A percentile compares a stretch with the other conserved stretches of the same genome.
These are phyloP conservation scores for Caradrina kadenii DNA, from an alignment of 2,888 invertebrate species.

Conservation along the genomic window DNA sequence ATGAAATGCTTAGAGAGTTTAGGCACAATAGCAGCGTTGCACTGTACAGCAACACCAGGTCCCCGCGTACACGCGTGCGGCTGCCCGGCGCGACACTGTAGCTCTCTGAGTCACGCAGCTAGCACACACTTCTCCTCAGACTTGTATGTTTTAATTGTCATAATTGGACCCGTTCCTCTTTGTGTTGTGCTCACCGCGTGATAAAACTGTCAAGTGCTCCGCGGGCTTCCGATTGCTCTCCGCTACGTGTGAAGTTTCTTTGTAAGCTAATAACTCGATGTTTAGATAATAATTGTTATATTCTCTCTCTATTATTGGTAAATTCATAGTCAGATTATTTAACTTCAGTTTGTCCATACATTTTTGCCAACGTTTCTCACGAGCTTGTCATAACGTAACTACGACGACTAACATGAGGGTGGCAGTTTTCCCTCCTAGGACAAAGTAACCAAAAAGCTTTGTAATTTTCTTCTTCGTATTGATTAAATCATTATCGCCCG, in stretches of 20 bases:
- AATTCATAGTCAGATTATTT: too few relatives aligned
- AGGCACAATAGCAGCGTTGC: not conserved
- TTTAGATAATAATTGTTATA: not conserved
- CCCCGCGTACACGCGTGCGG: too few relatives aligned
- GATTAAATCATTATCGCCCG: too few relatives aligned
- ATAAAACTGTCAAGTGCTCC: slow-evolving; percentile 6
- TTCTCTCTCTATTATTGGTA: too few relatives aligned
- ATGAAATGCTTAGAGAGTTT: not conserved
- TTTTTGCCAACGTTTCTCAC: too few relatives aligned
- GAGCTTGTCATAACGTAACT: too few relatives aligned
- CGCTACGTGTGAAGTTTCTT: not conserved
- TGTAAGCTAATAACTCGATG: slow-evolving; percentile 4
- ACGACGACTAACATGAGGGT: too few relatives aligned
- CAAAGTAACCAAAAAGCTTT: too few relatives aligned
- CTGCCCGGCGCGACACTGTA: not conserved
- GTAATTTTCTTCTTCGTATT: too few relatives aligned
- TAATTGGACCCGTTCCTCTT: slow-evolving; percentile 30
- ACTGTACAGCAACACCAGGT: too few relatives aligned
- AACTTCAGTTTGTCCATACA: too few relatives aligned
- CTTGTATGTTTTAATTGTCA: slow-evolving; percentile 39
- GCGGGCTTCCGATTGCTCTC: slow-evolving; percentile 1
- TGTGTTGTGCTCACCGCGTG: slow-evolving; percentile 9
- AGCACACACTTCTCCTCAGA: slow-evolving; percentile 38
- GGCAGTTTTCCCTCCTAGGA: too few relatives aligned
- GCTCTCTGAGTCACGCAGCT: slow-evolving; percentile 6